These are phyloP conservation scores for Vanessa cardui DNA, from an alignment of 2,888 invertebrate species.

Conservation along the genomic window DNA sequence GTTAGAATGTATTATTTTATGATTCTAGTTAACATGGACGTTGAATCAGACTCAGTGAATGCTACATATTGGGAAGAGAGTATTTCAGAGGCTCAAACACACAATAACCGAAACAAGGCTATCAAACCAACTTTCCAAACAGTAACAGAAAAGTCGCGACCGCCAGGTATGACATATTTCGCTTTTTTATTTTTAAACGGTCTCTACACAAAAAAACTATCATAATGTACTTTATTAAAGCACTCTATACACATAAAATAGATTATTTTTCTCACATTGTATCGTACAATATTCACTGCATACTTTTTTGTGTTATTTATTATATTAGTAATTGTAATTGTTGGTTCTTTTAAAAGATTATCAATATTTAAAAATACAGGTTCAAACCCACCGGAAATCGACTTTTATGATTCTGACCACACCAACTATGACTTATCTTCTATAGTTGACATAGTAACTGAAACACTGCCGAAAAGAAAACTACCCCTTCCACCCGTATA, in stretches of 20 bases:
- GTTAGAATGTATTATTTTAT: no score
- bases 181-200: not conserved
- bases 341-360: slow-evolving; percentile 2
- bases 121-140: slow-evolving; percentile 36
- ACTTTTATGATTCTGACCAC: slow-evolving; percentile 70
- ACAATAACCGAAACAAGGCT: slow-evolving; percentile 36
- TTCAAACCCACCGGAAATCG: slow-evolving; percentile 73
- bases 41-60: slow-evolving; percentile 50
- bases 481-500: slow-evolving; percentile 68
- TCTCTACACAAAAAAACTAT: no score
- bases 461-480: slow-evolving; percentile 52
- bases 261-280: no score
- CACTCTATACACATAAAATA: no score
- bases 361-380: slow-evolving; percentile 54
- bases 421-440: slow-evolving; percentile 54
- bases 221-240: no score
- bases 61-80: slow-evolving; percentile 60
- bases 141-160: slow-evolving; percentile 26
- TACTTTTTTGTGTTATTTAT: no score
- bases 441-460: slow-evolving; percentile 51
- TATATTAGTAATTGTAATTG: not conserved
- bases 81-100: slow-evolving; percentile 49
- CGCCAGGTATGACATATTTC: slow-evolving; percentile 30
- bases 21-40: slow-evolving; percentile 60
- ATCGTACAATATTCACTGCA: no score